Evolutionary conservation across 2,888 invertebrate species (phyloP), one percentile per base, ranked within the genome.

Genomic region (Unio delphinus): DNA sequence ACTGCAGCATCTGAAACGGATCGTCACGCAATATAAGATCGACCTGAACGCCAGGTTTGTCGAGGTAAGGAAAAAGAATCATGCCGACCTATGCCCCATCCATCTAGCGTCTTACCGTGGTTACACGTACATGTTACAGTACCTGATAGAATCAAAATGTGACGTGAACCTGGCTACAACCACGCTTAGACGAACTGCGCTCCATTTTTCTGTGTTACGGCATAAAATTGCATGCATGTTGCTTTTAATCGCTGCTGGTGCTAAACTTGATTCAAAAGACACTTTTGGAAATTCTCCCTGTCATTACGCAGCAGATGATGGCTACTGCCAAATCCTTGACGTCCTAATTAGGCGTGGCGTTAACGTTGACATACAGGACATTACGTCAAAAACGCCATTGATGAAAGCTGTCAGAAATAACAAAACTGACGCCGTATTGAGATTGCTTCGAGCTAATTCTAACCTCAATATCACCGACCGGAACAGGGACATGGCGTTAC

Each of bases 381-480:
- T 89, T 62, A 89, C 89, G 34, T 87, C 87, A 26, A 89, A 89
- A 73, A 89, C 89, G 54, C 89, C 89, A 6, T 81, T 89, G 61
- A 89, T 89, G 89, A 89, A 89, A 74, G 88, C 89, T 0, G 89
- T 89, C 4, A 75, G 89, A n/a, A 89, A 89, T 78, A 89, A 87
- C 69, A 89, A 89, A 72, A 84, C 88, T 7, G 87, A 88, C 68
- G 89, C 89, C 6, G 88, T 89, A 23, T 75, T 88, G 58, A 74
- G 88, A 7, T 76, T 89, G 57, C 70, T 89, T 4, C 76, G 83
- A 20, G 88, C 87, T 15, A 84, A 86, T 61, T 87, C 87, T 67
- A 82, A 86, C 66, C 78, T 89, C 54, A 89, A 89, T 66, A 86
- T 89, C 28, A 87, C 88, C 8, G 89, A 89, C 74, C 81, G 88